A percentile compares a stretch with the other conserved stretches of the same genome.
Conservation (phyloP, 2,113 vertebrate genomes). For the Gadus chalcogrammus region DNA sequence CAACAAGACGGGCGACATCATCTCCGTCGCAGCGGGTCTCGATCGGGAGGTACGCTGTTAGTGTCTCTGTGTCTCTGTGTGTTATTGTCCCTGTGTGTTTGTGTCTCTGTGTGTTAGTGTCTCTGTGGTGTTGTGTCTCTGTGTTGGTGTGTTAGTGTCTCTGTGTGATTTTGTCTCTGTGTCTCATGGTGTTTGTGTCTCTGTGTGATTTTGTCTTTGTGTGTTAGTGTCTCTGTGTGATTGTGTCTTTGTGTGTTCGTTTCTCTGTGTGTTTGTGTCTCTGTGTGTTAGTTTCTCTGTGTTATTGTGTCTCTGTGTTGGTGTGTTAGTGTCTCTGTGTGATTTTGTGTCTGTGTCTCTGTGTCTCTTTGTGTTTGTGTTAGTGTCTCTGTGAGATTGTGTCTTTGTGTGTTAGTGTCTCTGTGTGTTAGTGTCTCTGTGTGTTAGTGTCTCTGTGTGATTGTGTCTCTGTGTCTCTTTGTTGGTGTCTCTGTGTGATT, state of each 20-base stretch:
- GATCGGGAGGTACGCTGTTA: constrained; percentile 80
- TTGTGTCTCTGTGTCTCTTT: too few species aligned
- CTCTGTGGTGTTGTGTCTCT: too few species aligned
- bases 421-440: too few species aligned
- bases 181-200: background rate
- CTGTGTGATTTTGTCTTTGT: constrained; percentile 11
- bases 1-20: constrained; percentile 94
- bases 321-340: too few species aligned
- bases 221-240: background rate
- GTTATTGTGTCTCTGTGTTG: too few species aligned
- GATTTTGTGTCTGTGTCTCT: too few species aligned
- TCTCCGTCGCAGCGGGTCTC: constrained; percentile 93
- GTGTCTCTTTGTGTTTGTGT: too few species aligned
- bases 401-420: too few species aligned
- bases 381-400: too few species aligned
- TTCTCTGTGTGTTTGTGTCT: constrained; percentile 8
- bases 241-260: background rate
- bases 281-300: background rate
- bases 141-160: too few species aligned
- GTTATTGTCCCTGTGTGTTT: background rate
- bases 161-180: constrained; percentile 9
- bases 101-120: constrained; percentile 2
- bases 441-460: too few species aligned
- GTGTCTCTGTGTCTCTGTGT: constrained; percentile 10
- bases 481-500: too few species aligned